Evolutionary conservation across 2,113 vertebrate species (phyloP), one percentile per base, ranked within the genome.

Genomic region (Poeciliopsis retropinna): DNA sequence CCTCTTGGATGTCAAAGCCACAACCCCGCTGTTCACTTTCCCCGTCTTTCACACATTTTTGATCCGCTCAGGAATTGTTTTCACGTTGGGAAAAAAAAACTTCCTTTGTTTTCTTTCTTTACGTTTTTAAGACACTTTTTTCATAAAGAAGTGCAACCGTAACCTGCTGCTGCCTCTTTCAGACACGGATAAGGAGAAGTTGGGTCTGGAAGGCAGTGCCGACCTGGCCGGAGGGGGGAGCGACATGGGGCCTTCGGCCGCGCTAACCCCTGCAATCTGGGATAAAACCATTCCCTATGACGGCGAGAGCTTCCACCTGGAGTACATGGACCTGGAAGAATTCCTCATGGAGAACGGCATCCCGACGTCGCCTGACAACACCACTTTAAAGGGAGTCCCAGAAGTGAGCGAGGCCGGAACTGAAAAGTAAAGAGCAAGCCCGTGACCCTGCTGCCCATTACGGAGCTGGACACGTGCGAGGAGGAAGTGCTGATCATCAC

Each of bases 271-370:
- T 0, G 96, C 97, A 11, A 99, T 99, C 75, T 99, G 97, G 97
- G 96, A 98, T 34, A 98, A 98, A 92, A 99, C 97, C 67, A 95
- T 94, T 90, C 97, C 97, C 1, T 99, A 99, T 0, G 95, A 98
- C 63, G 97, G 97, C 0, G 96, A 98, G 76, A 97, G 95, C 86
- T 98, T 99, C 90, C 97, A 98, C 89, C 91, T 99, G 85, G 97
- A 99, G 83, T 99, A 98, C 91, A 99, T 99, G 97, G 98, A 99
- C 94, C 94, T 99, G 73, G 98, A 99, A 77, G 97, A 99, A 87
- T 99, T 99, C 86, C 95, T 99, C 44, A 92, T 97, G 84, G 97
- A 99, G 91, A 99, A 99, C 7, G 96, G 97, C 61, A 98, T 99
- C 80, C 85, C 96, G 11, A 93, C 92, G 64, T 91, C 94, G 60